Conservation (phyloP, 2,113 vertebrate genomes). For the Penelope pileata region DNA sequence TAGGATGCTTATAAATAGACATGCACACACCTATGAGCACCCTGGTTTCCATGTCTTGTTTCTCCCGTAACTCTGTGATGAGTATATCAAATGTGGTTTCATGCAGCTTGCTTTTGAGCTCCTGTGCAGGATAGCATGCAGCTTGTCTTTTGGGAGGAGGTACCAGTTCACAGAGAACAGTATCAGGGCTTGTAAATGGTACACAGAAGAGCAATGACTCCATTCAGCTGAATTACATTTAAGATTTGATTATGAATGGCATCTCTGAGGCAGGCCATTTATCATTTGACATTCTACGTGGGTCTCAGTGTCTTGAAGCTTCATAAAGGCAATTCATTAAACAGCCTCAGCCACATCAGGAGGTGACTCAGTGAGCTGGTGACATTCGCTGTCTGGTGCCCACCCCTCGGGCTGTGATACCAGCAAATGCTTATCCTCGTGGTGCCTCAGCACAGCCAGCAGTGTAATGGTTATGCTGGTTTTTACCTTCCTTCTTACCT, state of each 20-base stretch:
- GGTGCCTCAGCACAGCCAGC: not conserved
- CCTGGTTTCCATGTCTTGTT: not conserved
- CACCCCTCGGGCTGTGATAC: not conserved
- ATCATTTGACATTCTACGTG: constrained; percentile 59
- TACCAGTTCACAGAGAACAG: constrained; percentile 1
- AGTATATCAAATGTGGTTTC: not conserved
- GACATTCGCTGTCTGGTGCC: not conserved
- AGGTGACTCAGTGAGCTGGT: not conserved
- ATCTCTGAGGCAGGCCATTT: constrained; percentile 68
- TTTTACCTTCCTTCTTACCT: constrained; percentile 1
- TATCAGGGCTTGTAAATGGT: constrained; percentile 9
- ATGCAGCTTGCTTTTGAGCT: not conserved
- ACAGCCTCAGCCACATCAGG: constrained; percentile 57
- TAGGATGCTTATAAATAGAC: not conserved
- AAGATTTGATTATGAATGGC: constrained; percentile 76
- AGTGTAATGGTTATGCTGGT: not conserved
- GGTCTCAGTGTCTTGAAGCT: constrained; percentile 58
- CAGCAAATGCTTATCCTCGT: not conserved
- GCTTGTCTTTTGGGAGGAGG: not conserved
- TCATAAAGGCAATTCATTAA: constrained; percentile 74
- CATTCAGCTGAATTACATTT: constrained; percentile 65
- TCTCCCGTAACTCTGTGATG: not conserved
- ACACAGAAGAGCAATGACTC: constrained; percentile 42
- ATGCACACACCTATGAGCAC: not conserved
- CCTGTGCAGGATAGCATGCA: not conserved